These are phyloP conservation scores for Xiphorhynchus erythropygius DNA, from an alignment of 2,797 vertebrate species.

Conservation along the genomic window DNA sequence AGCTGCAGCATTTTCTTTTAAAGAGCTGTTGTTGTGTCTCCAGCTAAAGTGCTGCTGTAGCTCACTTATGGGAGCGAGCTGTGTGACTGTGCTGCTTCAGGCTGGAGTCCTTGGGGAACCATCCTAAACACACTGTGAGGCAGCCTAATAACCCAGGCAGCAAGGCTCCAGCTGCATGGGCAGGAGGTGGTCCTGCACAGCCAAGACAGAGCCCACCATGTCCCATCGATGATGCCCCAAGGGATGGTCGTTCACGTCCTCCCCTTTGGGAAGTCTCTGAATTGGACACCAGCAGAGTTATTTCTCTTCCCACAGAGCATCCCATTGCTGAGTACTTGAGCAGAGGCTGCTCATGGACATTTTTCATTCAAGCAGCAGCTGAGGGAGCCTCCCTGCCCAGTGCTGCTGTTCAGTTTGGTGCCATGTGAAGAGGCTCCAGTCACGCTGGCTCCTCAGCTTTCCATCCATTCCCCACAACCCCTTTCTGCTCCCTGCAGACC, in stretches of 20 bases:
- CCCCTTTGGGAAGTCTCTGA: not conserved
- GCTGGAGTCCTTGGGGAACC: not conserved
- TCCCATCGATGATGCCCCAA: not conserved
- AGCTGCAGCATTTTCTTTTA: not conserved
- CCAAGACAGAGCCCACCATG: not conserved
- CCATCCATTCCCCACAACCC: not conserved
- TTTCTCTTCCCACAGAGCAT: not conserved
- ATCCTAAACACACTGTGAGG: not conserved
- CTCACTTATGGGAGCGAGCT: not conserved
- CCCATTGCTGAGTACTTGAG: rapidly evolving
- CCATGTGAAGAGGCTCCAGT: not conserved
- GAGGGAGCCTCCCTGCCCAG: not conserved
- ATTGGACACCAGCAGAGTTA: not conserved
- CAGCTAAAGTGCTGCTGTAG: not conserved
- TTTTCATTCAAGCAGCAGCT: not conserved
- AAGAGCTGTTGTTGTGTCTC: not conserved
- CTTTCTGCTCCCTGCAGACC: not conserved
- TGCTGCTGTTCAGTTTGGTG: not conserved
- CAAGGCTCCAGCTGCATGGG: not conserved
- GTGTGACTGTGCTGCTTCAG: not conserved
- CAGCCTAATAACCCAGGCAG: not conserved
- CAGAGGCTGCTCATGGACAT: no score
- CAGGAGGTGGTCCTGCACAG: not conserved
- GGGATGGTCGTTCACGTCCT: not conserved
- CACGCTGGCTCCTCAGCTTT: not conserved